Evolutionary conservation across 1,140 invertebrate genomes (phyloP), one percentile per base, ranked within the genome.

Genomic region (Drosophila parvula): DNA sequence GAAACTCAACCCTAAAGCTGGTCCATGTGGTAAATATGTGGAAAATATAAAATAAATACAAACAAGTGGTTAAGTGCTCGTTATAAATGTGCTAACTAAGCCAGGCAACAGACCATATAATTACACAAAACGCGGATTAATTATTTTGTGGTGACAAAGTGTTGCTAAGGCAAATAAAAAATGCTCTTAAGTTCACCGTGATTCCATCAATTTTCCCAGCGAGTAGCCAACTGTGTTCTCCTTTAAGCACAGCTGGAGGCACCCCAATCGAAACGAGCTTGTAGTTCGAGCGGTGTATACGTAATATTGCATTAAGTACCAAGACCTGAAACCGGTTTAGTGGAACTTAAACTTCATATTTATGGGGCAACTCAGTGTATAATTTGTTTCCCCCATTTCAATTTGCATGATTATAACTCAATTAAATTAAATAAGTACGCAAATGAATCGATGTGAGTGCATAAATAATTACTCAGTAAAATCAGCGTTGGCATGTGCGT

Each of bases 11-110:
- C 16, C 16, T 88, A 45, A 67, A 80, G 60, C 62, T 88, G 27
- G 83, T 88, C 28, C 84, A 88, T 59, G 62, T 88, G 83, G 83
- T 88, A 83, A 88, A 55, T 59, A 51, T 45, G 30, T 75, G 22
- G 22, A 18, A 22, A 32, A 28, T n/a, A 5, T 7, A 8, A 28
- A 11, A 18, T 5, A 34, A 18, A 27, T 4, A 16, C 0, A n/a
- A 50, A 56, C 27, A 61, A 48, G 38, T 48, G 5, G 7, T 10
- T 44, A n/a, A 11, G 30, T 40, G 38, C 51, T 59, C n/a, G 36
- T 50, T 71, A 34, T 30, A 48, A 34, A 32, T 48, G 36, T 58
- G 28, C n/a, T 16, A 36, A 36, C 30, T 71, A 41, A 38, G n/a
- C 43, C 7, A 71, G 28, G 12, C 53, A 50, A 14, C 36, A 71